Base-by-base conservation (phyloP, 1,140 invertebrate species). In the Drosophila ogumai region DNA sequence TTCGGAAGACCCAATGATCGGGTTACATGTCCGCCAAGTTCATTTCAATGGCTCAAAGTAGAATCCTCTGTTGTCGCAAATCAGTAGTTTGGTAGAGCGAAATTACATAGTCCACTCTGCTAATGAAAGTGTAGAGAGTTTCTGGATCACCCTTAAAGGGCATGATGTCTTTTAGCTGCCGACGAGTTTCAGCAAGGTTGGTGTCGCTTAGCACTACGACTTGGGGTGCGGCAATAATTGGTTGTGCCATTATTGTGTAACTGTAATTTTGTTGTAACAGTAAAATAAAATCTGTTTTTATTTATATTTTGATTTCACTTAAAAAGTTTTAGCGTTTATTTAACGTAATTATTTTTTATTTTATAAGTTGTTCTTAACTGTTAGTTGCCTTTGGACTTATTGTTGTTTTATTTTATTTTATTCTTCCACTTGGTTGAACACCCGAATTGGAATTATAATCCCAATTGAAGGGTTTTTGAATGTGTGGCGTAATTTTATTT, bases 361-460 rank as follows among this genome's bases (percentile, higher is more conserved):
- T 46, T 46, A 46, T 46, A 22, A 22, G 43, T 46, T 46, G 2
- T 46, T 40, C 4, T 44, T 44, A 44, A 44, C 43, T 44, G 19
- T 19, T 44, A 50, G 1, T 4, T 38, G 13, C 36, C 5, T 38
- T 38, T 15, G 12, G 12, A 38, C 47, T 49, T 31, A 49, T 49
- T 49, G 22, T 49, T 49, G 22, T 31, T 49, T 28, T 49, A n/a
- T 22, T 19, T 19, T 22, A 1, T 13, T 25, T 25, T 46, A 6
- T 46, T 49, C 15, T 31, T 40, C 13, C 13, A 40, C 52, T 40
- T 55, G 28, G 36, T 38, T 38, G 36, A 13, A 38, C 12, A 38
- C 15, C 36, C 36, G 13, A 38, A 56, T 41, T 40, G 36, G 34
- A 54, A 55, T 56, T 57, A 43, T 57, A 43, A 57, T 57, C 55